A percentile compares a stretch with the other conserved stretches of the same genome.
Conservation (phyloP, 1,140 invertebrate species). For the Hydropsyche tenuis region DNA sequence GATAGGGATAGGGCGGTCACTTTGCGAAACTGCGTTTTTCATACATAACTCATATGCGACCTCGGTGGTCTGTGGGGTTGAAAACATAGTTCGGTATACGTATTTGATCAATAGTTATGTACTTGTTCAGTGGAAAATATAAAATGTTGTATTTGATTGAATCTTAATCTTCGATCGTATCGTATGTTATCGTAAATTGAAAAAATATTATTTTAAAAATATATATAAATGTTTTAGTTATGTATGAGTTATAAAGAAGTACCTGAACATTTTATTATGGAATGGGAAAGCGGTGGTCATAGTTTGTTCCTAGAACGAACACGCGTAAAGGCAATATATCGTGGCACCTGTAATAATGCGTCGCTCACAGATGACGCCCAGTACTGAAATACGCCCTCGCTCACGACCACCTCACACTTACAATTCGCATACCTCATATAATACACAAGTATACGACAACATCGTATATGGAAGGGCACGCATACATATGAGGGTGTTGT, state of each 20-base stretch:
- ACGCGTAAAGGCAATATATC: conserved; percentile 49
- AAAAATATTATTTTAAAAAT: background rate
- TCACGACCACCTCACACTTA: background rate
- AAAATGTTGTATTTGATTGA: background rate
- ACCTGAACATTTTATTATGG: background rate
- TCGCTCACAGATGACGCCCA: conserved; percentile 48
- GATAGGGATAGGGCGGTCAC: conserved; percentile 41
- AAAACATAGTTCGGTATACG: background rate
- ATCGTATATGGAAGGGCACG: no score
- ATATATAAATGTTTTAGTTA: background rate
- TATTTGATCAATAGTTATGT: conserved; percentile 3
- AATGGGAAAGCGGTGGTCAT: background rate
- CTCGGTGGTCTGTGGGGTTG: background rate
- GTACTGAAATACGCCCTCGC: conserved; percentile 23
- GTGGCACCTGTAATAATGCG: conserved; percentile 50
- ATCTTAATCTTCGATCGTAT: background rate
- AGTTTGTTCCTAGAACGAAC: conserved; percentile 34
- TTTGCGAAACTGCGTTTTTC: conserved; percentile 27
- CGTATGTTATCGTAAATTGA: background rate
- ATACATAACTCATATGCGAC: conserved; percentile 34
- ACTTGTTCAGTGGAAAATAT: background rate
- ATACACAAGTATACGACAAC: no score
- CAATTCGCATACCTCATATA: background rate
- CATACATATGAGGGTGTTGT: no score
- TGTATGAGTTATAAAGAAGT: background rate